Evolutionary conservation across 2,113 vertebrate genomes (phyloP).

Genomic region (Anhinga anhinga): DNA sequence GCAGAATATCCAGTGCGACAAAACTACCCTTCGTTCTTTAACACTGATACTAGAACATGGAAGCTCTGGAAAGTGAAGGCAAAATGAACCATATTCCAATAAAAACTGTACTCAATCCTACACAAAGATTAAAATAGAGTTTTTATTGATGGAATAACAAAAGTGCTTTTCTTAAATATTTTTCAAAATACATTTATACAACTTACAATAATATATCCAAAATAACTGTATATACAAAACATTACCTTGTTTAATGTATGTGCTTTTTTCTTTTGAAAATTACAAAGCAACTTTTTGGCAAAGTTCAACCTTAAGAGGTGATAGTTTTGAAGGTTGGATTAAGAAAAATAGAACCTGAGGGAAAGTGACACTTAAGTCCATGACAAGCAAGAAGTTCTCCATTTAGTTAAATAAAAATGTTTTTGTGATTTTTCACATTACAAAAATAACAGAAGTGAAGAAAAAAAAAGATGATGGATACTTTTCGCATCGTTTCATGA

Average conservation of each 20-base stretch:
- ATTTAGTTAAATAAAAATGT: constrained; percentile 74
- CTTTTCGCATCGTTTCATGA: constrained; percentile 22
- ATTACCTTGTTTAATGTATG: constrained; percentile 82
- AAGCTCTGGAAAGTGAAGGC: neutral
- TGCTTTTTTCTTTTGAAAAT: constrained; percentile 77
- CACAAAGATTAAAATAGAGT: constrained; percentile 93
- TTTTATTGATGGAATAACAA: constrained; percentile 98
- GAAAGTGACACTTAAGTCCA: constrained; percentile 76
- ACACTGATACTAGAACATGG: neutral
- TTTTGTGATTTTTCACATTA: constrained; percentile 74
- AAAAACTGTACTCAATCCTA: constrained; percentile 67
- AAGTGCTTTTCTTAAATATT: constrained; percentile 92
- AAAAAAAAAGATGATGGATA: constrained; percentile 39
- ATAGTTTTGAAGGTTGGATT: constrained; percentile 74
- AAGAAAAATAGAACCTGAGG: constrained; percentile 84
- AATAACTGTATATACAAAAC: constrained; percentile 93
- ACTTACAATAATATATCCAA: constrained; percentile 98
- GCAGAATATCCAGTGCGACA: neutral
- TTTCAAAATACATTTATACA: constrained; percentile 94
- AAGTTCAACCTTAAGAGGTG: constrained; percentile 79
- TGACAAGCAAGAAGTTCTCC: constrained; percentile 72
- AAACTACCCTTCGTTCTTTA: neutral
- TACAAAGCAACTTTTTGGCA: constrained; percentile 83
- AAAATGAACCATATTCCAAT: neutral
- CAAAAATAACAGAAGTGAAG: constrained; percentile 77